Base-by-base conservation (phyloP, 2,113 vertebrate species). In the Hucho hucho region DNA sequence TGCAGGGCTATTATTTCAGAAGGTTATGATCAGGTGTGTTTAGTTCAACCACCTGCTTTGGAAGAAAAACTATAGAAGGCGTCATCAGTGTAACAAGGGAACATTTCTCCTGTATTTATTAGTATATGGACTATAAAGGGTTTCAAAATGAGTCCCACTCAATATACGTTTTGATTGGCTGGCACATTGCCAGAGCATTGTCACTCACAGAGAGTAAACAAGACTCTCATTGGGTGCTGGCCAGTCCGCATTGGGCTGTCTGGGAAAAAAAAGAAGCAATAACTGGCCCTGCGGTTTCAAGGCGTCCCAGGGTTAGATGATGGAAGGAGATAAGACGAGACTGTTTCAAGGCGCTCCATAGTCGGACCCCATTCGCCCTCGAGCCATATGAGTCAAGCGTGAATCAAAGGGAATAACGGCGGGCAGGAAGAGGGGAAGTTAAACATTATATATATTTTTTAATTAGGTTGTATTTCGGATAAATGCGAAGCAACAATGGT, bases 141-240 rank as follows among this genome's bases (percentile, higher is more conserved):
- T 56, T 56, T 56, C 20, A 56, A 56, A 56, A 88, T 82, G 74
- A 79, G 68, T 24, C 69, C 65, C 66, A 64, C n/a, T 79, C 78
- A 81, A 78, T 84, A 80, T 3, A 1, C 56, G n/a, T 18, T 82
- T 49, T 81, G 92, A 96, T 96, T 98, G 96, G 96, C 76, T 95
- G 96, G 95, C 93, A 72, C 24, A 3, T 71, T 32, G 92, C 95
- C 96, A 95, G 87, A 84, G 80, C 81, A 89, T 93, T 95, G 96
- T 94, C 96, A 94, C 93, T 97, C 96, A 96, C 89, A 75, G 91
- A 96, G 94, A 96, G 95, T 98, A 97, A 98, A 98, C 96, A 97
- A 96, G 95, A 87, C 92, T 94, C 93, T 94, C 95, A 98, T 98
- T 98, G 96, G 96, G 94, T 94, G 94, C 88, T 93, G 89, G 94